Evolutionary conservation across 2,113 vertebrate species (phyloP).

Genomic region (Tragelaphus imberbis): DNA sequence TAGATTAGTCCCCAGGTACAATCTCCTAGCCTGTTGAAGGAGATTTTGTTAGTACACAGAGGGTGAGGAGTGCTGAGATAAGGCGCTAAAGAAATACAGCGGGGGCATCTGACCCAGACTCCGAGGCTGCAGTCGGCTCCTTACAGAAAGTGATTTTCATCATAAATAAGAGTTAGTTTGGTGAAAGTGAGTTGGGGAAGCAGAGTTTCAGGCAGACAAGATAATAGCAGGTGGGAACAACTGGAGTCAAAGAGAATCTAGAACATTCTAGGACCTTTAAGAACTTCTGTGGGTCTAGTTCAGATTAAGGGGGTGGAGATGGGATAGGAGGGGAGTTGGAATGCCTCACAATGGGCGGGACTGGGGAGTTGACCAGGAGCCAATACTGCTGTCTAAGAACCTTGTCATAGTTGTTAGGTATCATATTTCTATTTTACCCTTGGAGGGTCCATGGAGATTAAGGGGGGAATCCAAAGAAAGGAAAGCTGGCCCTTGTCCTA

Average conservation of each 20-base stretch:
- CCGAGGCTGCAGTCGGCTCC: rapidly evolving
- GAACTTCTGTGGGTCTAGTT: neutral
- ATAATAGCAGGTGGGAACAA: neutral
- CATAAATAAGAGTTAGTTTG: neutral
- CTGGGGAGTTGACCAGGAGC: neutral
- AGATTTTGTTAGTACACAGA: rapidly evolving
- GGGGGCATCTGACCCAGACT: too few species aligned
- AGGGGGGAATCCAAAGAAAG: neutral
- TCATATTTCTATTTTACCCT: neutral
- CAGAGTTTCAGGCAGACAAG: neutral
- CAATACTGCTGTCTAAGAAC: neutral
- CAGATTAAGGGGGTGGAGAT: rapidly evolving
- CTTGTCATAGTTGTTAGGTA: neutral
- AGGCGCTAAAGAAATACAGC: rapidly evolving
- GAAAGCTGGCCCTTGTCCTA: neutral
- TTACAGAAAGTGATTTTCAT: neutral
- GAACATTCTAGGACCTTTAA: neutral
- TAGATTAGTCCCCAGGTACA: neutral
- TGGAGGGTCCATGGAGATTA: neutral
- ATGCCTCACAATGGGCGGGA: rapidly evolving
- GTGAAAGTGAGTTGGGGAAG: neutral
- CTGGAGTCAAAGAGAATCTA: neutral
- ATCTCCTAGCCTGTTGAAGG: neutral
- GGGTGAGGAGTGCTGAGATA: rapidly evolving
- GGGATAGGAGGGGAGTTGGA: neutral